Base-by-base conservation (phyloP, 1,140 invertebrate genomes). In the Drosophila biarmipes region DNA sequence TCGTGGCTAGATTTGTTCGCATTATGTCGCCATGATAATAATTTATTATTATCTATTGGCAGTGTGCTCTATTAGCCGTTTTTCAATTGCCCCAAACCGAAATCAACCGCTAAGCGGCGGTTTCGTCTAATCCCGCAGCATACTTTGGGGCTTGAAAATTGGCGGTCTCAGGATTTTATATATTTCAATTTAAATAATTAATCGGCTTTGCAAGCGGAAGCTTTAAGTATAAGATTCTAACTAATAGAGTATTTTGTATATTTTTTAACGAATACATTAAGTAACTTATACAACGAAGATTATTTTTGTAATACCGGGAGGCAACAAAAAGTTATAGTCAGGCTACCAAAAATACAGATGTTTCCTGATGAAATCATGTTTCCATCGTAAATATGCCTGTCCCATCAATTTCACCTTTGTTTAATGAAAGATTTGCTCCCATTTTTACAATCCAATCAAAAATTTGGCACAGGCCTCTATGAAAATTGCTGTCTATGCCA, bases 11-110 rank as follows among this genome's bases (percentile, higher is more conserved):
- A 62, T 86, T 87, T 82, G 57, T 73, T 68, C 54, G 82, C 79
- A 89, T 87, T 87, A 87, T 82, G 63, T 66, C 72, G 64, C 53
- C 63, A 58, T 87, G 75, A 89, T 87, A 79, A 89, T 84, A 89
- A 87, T 87, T 87, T 87, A 89, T 87, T 61, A 76, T 89, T 89
- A 82, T 87, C 86, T 76, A 63, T 68, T 78, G 35, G 35, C 52
- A 52, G 34, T 56, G 34, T 21, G 38, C 49, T 55, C 43, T 55
- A 46, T 68, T 68, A 38, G 27, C 59, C 40, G 43, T 10, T 42
- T 73, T 79, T 84, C 80, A 84, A 75, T 71, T 48, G 58, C 55
- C 8, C 15, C 7, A 31, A 31, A 31, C 29, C 2, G 42, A 56
- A 69, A 69, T 69, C 63, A 37, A 75, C 64, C 71, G 43, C 64